phyloP scores from a whole-genome alignment of 2,888 invertebrate species.

The Seira ritae region DNA sequence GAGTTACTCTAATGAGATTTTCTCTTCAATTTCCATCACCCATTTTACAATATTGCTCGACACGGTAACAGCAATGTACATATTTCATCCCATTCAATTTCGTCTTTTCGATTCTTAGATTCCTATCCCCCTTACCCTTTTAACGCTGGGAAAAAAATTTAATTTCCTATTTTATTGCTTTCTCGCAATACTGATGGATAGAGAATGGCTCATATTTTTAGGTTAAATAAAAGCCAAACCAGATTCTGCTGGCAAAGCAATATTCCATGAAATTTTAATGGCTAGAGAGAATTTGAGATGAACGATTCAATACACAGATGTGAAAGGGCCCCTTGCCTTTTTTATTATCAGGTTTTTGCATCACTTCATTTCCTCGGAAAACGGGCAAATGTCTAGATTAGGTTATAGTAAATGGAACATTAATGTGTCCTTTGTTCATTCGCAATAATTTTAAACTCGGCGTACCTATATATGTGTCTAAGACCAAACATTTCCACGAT shows the following conservation, averaged over 20 bases:
- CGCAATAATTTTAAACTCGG: too few relatives aligned
- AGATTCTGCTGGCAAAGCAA: too few relatives aligned
- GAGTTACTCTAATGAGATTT: slow-evolving; percentile 8
- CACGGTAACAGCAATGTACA: background rate
- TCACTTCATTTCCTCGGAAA: slow-evolving; percentile 50
- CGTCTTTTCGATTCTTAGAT: background rate
- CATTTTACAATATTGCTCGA: slow-evolving; percentile 5
- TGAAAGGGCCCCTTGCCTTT: too few relatives aligned
- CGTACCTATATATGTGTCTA: too few relatives aligned
- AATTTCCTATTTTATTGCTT: slow-evolving; percentile 6
- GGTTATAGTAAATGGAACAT: too few relatives aligned
- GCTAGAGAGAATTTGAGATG: too few relatives aligned
- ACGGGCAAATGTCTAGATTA: too few relatives aligned
- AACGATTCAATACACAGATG: too few relatives aligned
- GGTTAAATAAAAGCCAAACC: too few relatives aligned
- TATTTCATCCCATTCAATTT: slow-evolving; percentile 4
- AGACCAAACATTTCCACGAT: too few relatives aligned
- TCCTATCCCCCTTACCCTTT: background rate
- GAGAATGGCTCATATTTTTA: background rate
- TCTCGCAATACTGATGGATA: background rate
- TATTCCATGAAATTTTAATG: too few relatives aligned
- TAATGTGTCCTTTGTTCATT: too few relatives aligned
- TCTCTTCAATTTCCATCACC: slow-evolving; percentile 16
- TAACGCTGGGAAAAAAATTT: background rate
- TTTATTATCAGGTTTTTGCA: slow-evolving; percentile 13